Conservation (phyloP, 1,140 invertebrate genomes). For the Lepidotrigona ventralis region DNA sequence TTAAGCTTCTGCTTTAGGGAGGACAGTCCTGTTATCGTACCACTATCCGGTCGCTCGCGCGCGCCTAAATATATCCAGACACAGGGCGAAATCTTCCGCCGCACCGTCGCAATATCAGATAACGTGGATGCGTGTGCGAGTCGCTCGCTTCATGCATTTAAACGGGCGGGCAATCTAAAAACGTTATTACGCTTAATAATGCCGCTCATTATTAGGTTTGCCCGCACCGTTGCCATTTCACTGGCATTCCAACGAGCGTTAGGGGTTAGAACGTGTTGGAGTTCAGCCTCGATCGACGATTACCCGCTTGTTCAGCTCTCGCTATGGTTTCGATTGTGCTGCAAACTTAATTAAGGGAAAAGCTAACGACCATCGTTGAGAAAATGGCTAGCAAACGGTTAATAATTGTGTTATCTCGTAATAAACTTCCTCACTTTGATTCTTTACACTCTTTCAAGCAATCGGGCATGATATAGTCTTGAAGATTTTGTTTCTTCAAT, state of each 20-base stretch:
- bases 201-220: conserved; percentile 34
- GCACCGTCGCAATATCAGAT: conserved; percentile 41
- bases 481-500: too few relatives aligned
- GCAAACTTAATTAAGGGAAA: neutral
- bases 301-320: neutral
- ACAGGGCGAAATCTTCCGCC: conserved; percentile 25
- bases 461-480: neutral
- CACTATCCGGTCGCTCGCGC: neutral
- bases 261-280: neutral
- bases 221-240: neutral
- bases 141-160: conserved; percentile 70
- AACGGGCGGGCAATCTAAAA: conserved; percentile 68
- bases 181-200: conserved; percentile 65
- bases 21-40: conserved; percentile 70
- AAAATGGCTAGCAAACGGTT: neutral
- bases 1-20: conserved; percentile 69
- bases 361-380: neutral
- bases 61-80: conserved; percentile 70
- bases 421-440: neutral
- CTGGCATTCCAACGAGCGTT: neutral
- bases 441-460: neutral
- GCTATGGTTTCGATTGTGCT: neutral
- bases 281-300: conserved; percentile 1
- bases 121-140: conserved; percentile 45
- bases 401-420: neutral